Base-by-base conservation (phyloP, 2,113 vertebrate genomes). In the Psephotus haematonotus region DNA sequence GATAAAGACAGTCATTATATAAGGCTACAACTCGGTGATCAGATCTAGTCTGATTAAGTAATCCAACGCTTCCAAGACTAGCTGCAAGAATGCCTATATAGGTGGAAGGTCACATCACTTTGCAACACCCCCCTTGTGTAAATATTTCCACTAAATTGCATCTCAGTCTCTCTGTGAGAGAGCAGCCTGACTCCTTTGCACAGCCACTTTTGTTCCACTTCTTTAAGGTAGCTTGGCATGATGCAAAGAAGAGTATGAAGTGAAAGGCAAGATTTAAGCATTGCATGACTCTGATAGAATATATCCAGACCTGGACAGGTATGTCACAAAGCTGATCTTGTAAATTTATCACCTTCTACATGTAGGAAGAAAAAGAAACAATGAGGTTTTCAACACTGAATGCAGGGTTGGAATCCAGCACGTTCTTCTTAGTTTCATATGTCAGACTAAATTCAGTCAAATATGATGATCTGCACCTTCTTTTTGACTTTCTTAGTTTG, bases 351-450 rank as follows among this genome's bases (percentile, higher is more conserved):
- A 19, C 9, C 8, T 29, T 68, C 46, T 70, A n/a, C 1, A 3
- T 43, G 4, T 43, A 41, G 8, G 20, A 94, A 29, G 17, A 79
- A 46, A 71, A 92, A 70, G 7, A 24, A 71, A 84, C 82, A 68
- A 1, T 0, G 14, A 69, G 7, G 1, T 57, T 88, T 94, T 65
- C 31, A 80, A 22, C 11, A 37, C 11, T 2, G 4, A 47, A 55
- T 41, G 12, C 5, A 33, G 43, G 20, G 23, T 37, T 90, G 29
- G 13, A 90, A 55, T 68, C 11, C 12, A 69, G 24, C 17, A 72
- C 7, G 35, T 57, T 6, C 7, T 44, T 33, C 43, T 74, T 27
- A 12, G 5, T 57, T 91, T 70, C 15, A 14, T 84, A 29, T 47
- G 7, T 53, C 13, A 33, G 15, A 41, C 10, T 69, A 39, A 84